Evolutionary conservation across 1,140 invertebrate species (phyloP), one percentile per base, ranked within the genome.

Genomic region (Pseudomyrmex flavicornis): DNA sequence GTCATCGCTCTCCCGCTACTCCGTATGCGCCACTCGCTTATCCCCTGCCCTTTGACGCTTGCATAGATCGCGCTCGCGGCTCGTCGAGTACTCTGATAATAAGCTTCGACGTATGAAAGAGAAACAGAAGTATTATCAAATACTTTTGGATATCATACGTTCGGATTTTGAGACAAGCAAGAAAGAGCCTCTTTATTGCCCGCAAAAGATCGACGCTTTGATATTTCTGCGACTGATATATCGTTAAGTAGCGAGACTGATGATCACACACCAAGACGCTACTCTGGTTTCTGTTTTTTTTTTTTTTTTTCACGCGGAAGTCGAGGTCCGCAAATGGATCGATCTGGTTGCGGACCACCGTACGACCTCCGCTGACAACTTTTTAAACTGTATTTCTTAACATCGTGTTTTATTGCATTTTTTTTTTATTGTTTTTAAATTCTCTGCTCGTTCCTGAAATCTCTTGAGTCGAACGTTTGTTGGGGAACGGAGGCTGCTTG

Each of bases 251-350:
- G 62, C 66, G 75, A 82, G 56, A 83, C 72, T 82, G 83, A 74
- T 79, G 74, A 74, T 85, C 73, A 35, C 35, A 35, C 35, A 84
- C 52, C 87, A 86, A 85, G 88, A 88, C 76, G 76, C 85, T 77
- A 61, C 66, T 77, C 17, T 8, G n/a, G 8, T 22, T 72, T 82
- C 50, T 46, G 13, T 62, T 52, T 65, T 61, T 44, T 26, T 2
- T 65, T 61, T 44, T 22, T 26, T 65, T 61, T 44, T 20, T 9
- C 35, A 13, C 59, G 66, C 65, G 59, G 59, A 59, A 50, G 44
- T 56, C 54, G 26, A 10, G 9, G 17, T 61, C 73, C 56, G 66
- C 35, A 50, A 35, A 62, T 74, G 17, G 46, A 61, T 61, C 69
- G 22, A 73, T 74, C 35, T n/a, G 74, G 56, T 74, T 59, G 15